Base-by-base conservation (phyloP, 2,113 vertebrate species). In the Panthera leo region DNA sequence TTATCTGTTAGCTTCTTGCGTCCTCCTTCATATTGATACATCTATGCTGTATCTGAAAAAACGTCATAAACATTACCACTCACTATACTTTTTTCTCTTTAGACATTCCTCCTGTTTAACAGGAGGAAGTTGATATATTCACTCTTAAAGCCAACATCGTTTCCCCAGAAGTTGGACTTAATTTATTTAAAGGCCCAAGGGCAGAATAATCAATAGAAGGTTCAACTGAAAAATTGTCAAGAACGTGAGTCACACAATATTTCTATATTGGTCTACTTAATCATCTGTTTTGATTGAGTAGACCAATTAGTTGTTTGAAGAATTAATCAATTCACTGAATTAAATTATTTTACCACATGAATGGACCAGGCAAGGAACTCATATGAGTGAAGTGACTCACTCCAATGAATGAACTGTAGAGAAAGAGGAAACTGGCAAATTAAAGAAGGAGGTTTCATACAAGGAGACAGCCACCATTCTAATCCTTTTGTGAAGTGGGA, bases 331-430 rank as follows among this genome's bases (percentile, higher is more conserved):
- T 82, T 85, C 53, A 80, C 80, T 82, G 48, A 97, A 90, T 85
- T 88, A 93, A 88, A 94, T 90, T 95, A 90, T 97, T 95, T 95
- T 84, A 76, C 87, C 36, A 88, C 51, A 94, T 55, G 65, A 45
- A 29, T 78, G n/a, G 42, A 88, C 27, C n/a, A 84, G 48, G 13
- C 15, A 92, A 91, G 55, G 53, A 80, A n/a, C 7, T 83, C 36
- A 48, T 91, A 36, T 75, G 11, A 80, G 55, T 89, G 53, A 61
- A 89, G 9, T 82, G 27, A 58, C 19, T 71, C 23, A 67, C 16
- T 31, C 36, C 29, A 65, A 63, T 16, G 31, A 92, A 27, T 34
- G 2, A 80, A 36, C 18, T 2, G 0, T 16, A 29, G 19, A 21
- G 4, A 5, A 25, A 39, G 12, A 6, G 7, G 53, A 48, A 91